Percentiles rank a stretch among this genome's conserved stretches.
Evolutionary conservation across 1,140 invertebrate genomes (phyloP).

Genomic region (Helicorthomorpha holstii): DNA sequence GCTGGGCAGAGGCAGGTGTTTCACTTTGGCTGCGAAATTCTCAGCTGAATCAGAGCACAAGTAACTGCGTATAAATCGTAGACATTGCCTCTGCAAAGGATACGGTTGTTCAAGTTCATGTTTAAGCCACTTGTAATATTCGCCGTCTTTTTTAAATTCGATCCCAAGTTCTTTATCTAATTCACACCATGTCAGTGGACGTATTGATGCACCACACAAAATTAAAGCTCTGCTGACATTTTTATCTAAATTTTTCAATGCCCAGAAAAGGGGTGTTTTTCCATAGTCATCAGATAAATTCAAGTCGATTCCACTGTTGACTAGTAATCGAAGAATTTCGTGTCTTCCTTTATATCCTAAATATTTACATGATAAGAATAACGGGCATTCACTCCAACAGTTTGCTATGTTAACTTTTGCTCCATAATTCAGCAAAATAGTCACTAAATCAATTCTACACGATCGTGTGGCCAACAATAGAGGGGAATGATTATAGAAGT

Average conservation of each 20-base stretch:
- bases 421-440: constrained; percentile 10
- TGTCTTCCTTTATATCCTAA: background rate
- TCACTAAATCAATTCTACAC: constrained; percentile 8
- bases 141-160: background rate
- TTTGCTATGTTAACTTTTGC: constrained; percentile 5
- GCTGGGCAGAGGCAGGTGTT: too few species aligned
- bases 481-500: constrained; percentile 13
- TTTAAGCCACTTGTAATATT: constrained; percentile 1
- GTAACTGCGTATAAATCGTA: constrained; percentile 1
- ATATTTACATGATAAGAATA: constrained; percentile 6
- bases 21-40: too few species aligned
- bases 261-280: constrained; percentile 6
- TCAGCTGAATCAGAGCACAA: too few species aligned
- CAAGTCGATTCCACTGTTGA: constrained; percentile 7
- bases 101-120: background rate
- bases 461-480: constrained; percentile 14
- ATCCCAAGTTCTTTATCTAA: background rate
- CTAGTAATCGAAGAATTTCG: constrained; percentile 8
- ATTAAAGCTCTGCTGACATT: constrained; percentile 7
- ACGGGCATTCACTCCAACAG: constrained; percentile 10
- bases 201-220: constrained; percentile 4
- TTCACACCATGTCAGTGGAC: background rate
- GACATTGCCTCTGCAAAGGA: background rate
- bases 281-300: constrained; percentile 2
- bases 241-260: constrained; percentile 3